Percentiles rank a stretch among this genome's conserved stretches.
Conservation (phyloP, 2,888 invertebrate genomes). For the Lepetodrilus schrolli region DNA sequence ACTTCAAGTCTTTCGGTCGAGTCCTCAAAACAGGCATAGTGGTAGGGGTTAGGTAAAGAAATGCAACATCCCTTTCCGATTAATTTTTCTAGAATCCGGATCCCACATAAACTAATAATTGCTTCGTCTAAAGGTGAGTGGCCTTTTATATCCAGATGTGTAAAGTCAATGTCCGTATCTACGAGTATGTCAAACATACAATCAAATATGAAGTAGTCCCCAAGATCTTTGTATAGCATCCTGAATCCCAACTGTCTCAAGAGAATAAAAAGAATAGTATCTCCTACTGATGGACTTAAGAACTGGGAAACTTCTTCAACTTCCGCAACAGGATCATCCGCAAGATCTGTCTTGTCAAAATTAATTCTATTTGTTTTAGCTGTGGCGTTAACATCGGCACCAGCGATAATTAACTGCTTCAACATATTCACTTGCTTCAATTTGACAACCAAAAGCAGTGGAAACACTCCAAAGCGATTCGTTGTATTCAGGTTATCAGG, state of each 20-base stretch:
- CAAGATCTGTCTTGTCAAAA: not conserved
- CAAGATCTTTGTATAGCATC: not conserved
- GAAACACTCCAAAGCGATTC: slow-evolving; percentile 4
- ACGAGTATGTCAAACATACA: not conserved
- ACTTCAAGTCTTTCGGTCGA: slow-evolving; percentile 1
- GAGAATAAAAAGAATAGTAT: not conserved
- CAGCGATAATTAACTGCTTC: not conserved
- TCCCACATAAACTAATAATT: not conserved
- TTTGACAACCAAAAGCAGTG: not conserved
- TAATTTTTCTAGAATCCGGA: not conserved
- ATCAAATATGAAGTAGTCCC: not conserved
- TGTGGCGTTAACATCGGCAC: not conserved
- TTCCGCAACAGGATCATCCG: not conserved
- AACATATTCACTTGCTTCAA: not conserved
- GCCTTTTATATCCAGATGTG: not conserved
- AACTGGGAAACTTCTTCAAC: too few species aligned
- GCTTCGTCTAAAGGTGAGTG: not conserved
- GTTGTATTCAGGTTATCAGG: not conserved
- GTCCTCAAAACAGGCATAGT: slow-evolving; percentile 13
- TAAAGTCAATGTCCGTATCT: not conserved
- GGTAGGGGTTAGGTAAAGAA: not conserved
- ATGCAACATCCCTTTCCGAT: not conserved
- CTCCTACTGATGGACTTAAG: not conserved
- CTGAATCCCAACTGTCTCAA: not conserved
- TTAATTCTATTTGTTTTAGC: not conserved